Percentiles rank a stretch among this genome's conserved stretches.
phyloP scores from a whole-genome alignment of 2,888 invertebrate genomes.

The Didymodactylos carnosus region DNA sequence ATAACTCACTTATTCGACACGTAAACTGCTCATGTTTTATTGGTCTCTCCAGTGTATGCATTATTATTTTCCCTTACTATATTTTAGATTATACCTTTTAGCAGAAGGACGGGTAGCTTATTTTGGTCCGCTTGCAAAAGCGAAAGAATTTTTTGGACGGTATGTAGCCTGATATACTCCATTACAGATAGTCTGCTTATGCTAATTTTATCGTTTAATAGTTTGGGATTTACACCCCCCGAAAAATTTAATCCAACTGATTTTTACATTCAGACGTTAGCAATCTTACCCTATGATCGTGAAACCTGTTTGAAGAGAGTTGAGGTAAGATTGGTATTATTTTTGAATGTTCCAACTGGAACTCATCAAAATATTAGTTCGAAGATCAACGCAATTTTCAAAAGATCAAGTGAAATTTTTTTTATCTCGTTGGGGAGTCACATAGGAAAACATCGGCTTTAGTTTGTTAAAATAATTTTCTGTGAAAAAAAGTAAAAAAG shows the following conservation, averaged over 20 bases:
- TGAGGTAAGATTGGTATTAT: neutral
- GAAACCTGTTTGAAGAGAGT: slow-evolving; percentile 51
- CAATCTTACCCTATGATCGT: slow-evolving; percentile 62
- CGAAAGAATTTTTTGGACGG: slow-evolving; percentile 31
- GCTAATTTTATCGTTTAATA: neutral
- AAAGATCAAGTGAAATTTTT: no score
- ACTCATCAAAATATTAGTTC: no score
- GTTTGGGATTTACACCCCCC: slow-evolving; percentile 38
- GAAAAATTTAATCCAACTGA: slow-evolving; percentile 80
- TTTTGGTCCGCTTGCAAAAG: slow-evolving; percentile 48
- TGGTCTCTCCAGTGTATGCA: neutral
- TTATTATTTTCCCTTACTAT: no score
- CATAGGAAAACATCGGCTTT: no score
- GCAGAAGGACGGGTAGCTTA: slow-evolving; percentile 69
- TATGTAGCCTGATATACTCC: no score
- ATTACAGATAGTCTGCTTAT: neutral
- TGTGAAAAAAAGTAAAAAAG: no score
- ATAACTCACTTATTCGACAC: slow-evolving; percentile 32
- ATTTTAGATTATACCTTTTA: slow-evolving; percentile 45
- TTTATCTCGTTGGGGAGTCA: no score
- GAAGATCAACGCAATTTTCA: no score
- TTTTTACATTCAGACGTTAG: slow-evolving; percentile 65
- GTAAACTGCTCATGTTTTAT: slow-evolving; percentile 14
- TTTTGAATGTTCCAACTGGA: no score
- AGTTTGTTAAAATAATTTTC: no score